phyloP scores from a whole-genome alignment of 2,113 vertebrate genomes.

The Lophius piscatorius region DNA sequence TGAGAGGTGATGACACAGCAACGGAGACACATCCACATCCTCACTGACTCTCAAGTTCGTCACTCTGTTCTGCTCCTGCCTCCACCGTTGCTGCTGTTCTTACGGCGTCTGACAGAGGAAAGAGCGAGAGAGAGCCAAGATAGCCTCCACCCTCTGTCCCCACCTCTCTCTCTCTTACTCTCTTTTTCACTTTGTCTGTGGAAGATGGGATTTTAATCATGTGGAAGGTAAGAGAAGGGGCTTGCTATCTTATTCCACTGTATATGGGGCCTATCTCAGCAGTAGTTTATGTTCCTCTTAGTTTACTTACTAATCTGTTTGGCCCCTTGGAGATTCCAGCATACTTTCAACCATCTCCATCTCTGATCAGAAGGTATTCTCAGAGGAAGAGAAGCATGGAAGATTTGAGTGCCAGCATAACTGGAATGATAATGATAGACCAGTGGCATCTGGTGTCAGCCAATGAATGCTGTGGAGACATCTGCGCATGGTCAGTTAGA shows the following conservation, averaged over 20 bases:
- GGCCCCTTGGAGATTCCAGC: constrained; percentile 47
- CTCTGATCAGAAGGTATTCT: constrained; percentile 23
- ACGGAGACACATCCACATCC: constrained; percentile 60
- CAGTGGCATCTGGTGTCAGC: constrained; percentile 40
- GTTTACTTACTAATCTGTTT: constrained; percentile 39
- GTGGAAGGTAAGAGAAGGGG: constrained; percentile 72
- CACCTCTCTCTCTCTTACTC: constrained; percentile 37
- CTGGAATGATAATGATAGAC: constrained; percentile 76
- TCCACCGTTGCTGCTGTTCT: too few relatives aligned
- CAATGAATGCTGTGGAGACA: constrained; percentile 38
- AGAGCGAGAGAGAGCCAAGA: constrained; percentile 47
- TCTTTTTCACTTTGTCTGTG: constrained; percentile 68
- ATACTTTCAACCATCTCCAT: constrained; percentile 22
- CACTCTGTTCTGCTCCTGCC: background rate
- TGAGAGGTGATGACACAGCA: constrained; percentile 76
- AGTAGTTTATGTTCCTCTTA: constrained; percentile 34
- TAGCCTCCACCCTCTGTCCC: constrained; percentile 30
- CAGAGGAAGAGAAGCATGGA: constrained; percentile 45
- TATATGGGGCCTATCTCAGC: constrained; percentile 1
- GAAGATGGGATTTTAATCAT: constrained; percentile 80
- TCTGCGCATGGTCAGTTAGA: constrained; percentile 16
- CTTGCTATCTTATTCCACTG: background rate
- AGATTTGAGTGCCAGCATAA: constrained; percentile 34
- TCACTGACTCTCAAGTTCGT: constrained; percentile 47
- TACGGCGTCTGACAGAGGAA: constrained; percentile 49